Evolutionary conservation across 2,888 invertebrate genomes (phyloP).

Genomic region (Rhyacophila evoluta): DNA sequence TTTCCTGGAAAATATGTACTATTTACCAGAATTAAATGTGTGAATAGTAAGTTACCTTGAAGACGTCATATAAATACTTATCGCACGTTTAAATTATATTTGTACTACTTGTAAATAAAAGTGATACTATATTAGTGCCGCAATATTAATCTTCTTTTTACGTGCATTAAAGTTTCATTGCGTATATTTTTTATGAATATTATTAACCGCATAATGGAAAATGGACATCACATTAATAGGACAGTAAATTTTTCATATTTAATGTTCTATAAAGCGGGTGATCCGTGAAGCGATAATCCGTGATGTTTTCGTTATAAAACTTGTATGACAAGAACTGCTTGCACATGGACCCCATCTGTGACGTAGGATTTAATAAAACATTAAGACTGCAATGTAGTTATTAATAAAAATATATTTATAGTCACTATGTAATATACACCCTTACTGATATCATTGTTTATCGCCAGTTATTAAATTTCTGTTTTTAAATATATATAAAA

Average conservation of each 20-base stretch:
- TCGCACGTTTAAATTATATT: too few relatives aligned
- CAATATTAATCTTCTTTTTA: not conserved
- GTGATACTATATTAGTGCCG: not conserved
- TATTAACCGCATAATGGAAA: too few relatives aligned
- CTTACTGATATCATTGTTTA: too few relatives aligned
- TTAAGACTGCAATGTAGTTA: not conserved
- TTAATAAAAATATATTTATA: too few relatives aligned
- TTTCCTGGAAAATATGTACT: too few relatives aligned
- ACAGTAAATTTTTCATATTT: not conserved
- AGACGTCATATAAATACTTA: too few relatives aligned
- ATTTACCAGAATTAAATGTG: too few relatives aligned
- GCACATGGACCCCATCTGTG: not conserved
- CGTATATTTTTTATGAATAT: not conserved
- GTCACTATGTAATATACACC: too few relatives aligned
- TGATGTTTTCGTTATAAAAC: not conserved
- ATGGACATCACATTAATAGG: not conserved
- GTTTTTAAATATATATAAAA: too few relatives aligned
- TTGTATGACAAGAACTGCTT: not conserved
- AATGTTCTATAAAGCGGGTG: not conserved
- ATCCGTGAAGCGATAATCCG: not conserved
- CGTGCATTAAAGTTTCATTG: not conserved
- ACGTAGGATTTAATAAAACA: not conserved
- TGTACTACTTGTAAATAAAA: not conserved
- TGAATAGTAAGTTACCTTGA: too few relatives aligned
- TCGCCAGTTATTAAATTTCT: too few relatives aligned